Conservation (phyloP, 2,888 invertebrate species). For the Hecatera dysodea region DNA sequence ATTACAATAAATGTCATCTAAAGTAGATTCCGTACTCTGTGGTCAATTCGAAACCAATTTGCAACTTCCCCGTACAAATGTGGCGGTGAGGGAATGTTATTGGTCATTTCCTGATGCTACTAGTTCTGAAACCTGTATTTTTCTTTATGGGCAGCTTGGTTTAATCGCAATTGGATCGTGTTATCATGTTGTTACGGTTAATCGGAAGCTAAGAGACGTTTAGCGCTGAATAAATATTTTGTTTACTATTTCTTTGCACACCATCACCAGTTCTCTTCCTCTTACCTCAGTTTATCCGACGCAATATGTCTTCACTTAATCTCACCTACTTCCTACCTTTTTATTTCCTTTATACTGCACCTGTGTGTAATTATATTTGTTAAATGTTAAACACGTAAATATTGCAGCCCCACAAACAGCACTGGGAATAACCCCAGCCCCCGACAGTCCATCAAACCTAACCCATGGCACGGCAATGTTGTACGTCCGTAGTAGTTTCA, state of each 20-base stretch:
- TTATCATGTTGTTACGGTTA: slow-evolving; percentile 30
- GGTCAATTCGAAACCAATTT: slow-evolving; percentile 69
- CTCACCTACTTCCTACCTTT: too few species aligned
- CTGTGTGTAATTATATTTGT: too few species aligned
- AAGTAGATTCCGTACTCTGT: background rate
- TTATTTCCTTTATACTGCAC: too few species aligned
- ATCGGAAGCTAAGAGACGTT: slow-evolving; percentile 2
- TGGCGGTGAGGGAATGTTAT: slow-evolving; percentile 51
- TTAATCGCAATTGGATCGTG: slow-evolving; percentile 42
- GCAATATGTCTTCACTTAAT: too few species aligned
- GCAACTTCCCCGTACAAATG: slow-evolving; percentile 67
- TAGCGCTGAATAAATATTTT: slow-evolving; percentile 16
- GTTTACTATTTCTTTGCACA: background rate
- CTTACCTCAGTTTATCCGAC: too few species aligned
- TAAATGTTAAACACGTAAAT: too few species aligned
- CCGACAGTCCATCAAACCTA: background rate
- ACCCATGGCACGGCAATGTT: slow-evolving; percentile 12
- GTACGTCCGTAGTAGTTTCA: slow-evolving; percentile 48
- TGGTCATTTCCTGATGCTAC: slow-evolving; percentile 55
- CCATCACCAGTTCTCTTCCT: too few species aligned
- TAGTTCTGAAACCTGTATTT: slow-evolving; percentile 41
- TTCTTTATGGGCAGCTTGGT: slow-evolving; percentile 20
- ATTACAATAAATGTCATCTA: background rate
- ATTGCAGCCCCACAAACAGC: background rate
- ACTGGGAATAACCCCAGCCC: background rate